Conservation (phyloP, 2,888 invertebrate species). For the Mythimna albipuncta region DNA sequence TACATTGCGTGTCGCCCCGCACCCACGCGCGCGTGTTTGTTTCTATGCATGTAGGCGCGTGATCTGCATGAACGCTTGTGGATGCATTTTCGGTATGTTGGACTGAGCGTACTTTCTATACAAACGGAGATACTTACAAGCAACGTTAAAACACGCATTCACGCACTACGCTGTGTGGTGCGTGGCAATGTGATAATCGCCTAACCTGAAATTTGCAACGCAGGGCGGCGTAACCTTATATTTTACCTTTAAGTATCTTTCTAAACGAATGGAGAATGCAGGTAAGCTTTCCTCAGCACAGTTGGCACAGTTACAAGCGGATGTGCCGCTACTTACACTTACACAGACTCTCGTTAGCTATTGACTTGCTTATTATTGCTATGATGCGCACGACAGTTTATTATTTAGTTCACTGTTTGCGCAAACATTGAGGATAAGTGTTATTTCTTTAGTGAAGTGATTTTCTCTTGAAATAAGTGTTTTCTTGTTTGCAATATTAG, state of each 20-base stretch:
- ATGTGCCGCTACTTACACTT: neutral
- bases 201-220: no score
- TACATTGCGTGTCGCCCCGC: no score
- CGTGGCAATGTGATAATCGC: no score
- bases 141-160: no score
- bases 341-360: neutral
- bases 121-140: no score
- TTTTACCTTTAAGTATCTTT: neutral
- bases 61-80: no score
- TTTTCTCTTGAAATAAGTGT: conserved; percentile 15
- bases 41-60: no score
- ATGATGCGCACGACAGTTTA: conserved; percentile 19
- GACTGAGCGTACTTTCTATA: no score
- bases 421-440: conserved; percentile 14
- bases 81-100: no score
- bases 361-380: neutral
- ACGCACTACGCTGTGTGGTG: no score
- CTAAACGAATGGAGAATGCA: neutral
- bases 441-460: conserved; percentile 1
- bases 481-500: neutral
- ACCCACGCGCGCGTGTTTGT: no score
- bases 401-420: conserved; percentile 21
- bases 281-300: conserved; percentile 4
- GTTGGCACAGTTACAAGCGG: conserved; percentile 7
- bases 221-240: no score